Conservation (phyloP, 2,888 invertebrate genomes). For the Tethea ocularis region DNA sequence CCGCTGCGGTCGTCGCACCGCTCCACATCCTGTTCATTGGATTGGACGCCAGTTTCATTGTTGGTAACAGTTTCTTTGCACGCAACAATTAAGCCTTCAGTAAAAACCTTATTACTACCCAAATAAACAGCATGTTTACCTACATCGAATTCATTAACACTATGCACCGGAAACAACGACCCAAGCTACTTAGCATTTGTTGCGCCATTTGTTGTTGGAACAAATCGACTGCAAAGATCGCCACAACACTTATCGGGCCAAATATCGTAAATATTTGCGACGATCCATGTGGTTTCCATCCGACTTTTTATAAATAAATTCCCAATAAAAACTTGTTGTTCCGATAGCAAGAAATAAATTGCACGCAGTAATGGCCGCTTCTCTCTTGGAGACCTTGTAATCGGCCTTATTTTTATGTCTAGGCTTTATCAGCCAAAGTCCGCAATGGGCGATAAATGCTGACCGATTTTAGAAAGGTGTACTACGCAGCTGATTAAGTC, state of each 20-base stretch:
- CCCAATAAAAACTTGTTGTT: neutral
- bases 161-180: slow-evolving; percentile 40
- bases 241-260: neutral
- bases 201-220: slow-evolving; percentile 44
- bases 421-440: slow-evolving; percentile 27
- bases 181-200: slow-evolving; percentile 37
- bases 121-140: slow-evolving; percentile 49
- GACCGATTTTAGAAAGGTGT: slow-evolving; percentile 36
- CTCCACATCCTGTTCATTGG: slow-evolving; percentile 67
- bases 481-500: slow-evolving; percentile 17
- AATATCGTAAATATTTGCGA: slow-evolving; percentile 5
- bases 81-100: slow-evolving; percentile 30
- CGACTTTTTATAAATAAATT: neutral
- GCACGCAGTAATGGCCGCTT: slow-evolving; percentile 8
- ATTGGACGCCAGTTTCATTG: slow-evolving; percentile 57
- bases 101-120: slow-evolving; percentile 32
- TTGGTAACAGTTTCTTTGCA: slow-evolving; percentile 47
- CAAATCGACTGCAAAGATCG: neutral
- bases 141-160: slow-evolving; percentile 29
- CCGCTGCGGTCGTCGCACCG: slow-evolving; percentile 67
- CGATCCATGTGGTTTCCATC: slow-evolving; percentile 3
- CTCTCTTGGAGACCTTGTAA: slow-evolving; percentile 21
- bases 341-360: neutral
- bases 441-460: slow-evolving; percentile 27
- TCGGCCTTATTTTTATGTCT: slow-evolving; percentile 19